Evolutionary conservation across 1,140 invertebrate species (phyloP), one percentile per base, ranked within the genome.

Genomic region (Eufriesea mexicana): DNA sequence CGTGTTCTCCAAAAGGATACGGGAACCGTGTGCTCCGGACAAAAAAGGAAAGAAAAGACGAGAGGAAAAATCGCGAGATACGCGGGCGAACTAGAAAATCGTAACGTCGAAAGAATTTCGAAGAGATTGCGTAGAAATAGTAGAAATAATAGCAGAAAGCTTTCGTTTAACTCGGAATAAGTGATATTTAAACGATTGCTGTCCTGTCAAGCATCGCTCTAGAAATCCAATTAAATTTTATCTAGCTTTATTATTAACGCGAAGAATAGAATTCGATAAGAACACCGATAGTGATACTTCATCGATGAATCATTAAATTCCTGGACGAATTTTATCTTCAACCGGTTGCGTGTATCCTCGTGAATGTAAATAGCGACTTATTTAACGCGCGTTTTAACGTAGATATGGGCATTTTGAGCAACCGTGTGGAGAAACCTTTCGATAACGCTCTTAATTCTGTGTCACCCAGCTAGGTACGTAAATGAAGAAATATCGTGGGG

Each of bases 361-460:
- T 23, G 18, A 20, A n/a, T 51, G 57, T 20, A 16, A 71, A 51
- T 20, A 49, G 5, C 61, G 45, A 54, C 35, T 45, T 67, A 45
- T 47, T 72, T 71, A 23, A 67, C 62, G 42, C 20, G 0, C 20
- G 47, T 49, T 76, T 78, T 68, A 25, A 55, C 23, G 75, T 55
- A 55, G 25, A 8, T 35, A 4, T 4, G 2, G n/a, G 5, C 61
- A 45, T 42, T 78, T 78, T 2, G 14, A 47, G 45, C 45, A 72
- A 61, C 45, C 35, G 68, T 61, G 68, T 42, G 28, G 67, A 57
- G 77, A 79, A 79, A 79, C 51, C 55, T 59, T 61, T 79, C 45
- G 67, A 74, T n/a, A 54, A 5, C 16, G 28, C 7, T 35, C 47
- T 45, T 42, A 70, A 20, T 42, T 28, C 16, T 9, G 8, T 55